Conservation (phyloP, 2,797 vertebrate species). For the Eulemur rubriventer region DNA sequence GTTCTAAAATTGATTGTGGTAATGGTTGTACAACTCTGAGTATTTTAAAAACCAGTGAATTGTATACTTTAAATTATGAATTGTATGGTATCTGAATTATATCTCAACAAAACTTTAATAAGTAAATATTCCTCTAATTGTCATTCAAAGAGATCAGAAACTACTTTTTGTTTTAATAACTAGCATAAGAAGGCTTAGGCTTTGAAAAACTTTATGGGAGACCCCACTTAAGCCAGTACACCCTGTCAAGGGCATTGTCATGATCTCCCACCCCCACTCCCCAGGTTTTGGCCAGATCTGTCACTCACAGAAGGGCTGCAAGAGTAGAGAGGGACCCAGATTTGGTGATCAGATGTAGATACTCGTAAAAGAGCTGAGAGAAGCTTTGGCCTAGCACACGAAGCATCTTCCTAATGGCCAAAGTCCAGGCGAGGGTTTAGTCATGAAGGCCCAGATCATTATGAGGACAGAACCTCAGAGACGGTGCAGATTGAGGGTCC, state of each 20-base stretch:
- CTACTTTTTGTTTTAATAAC: not conserved
- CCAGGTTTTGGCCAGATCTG: not conserved
- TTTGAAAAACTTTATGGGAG: not conserved
- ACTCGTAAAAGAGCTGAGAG: not conserved
- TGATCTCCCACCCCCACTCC: not conserved
- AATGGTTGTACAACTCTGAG: not conserved
- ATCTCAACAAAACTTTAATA: not conserved
- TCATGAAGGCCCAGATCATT: not conserved
- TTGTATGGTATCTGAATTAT: not conserved
- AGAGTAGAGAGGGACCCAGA: not conserved
- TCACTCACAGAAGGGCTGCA: not conserved
- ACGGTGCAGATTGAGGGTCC: too few species aligned
- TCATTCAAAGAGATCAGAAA: not conserved
- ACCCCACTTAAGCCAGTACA: not conserved
- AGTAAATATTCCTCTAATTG: not conserved
- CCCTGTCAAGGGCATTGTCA: not conserved
- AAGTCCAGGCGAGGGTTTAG: not conserved
- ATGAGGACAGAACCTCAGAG: too few species aligned
- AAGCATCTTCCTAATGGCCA: not conserved
- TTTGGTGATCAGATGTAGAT: not conserved
- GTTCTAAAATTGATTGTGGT: too few species aligned
- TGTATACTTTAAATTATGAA: not conserved
- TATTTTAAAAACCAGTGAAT: not conserved
- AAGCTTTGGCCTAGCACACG: not conserved
- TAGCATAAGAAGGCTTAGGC: not conserved